Evolutionary conservation across 1,140 invertebrate genomes (phyloP).

Genomic region (Drosophila erecta): DNA sequence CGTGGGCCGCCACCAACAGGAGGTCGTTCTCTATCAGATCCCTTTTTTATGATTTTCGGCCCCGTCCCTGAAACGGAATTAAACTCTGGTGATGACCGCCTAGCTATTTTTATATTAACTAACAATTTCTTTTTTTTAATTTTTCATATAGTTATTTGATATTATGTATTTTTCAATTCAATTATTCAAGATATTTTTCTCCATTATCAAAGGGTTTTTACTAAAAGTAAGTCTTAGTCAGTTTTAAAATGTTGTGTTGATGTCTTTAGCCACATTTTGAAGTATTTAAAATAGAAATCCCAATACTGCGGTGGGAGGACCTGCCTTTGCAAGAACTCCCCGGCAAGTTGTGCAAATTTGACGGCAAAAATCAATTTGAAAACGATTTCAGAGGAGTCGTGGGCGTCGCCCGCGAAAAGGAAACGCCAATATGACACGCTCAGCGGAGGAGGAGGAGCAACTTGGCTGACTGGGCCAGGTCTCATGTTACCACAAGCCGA

Average conservation of each 20-base stretch:
- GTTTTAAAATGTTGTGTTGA: no score
- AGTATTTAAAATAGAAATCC: background rate
- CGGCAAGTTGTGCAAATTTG: slow-evolving; percentile 75
- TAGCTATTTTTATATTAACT: background rate
- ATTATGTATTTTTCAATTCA: no score
- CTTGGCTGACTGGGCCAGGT: slow-evolving; percentile 31
- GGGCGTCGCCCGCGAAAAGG: slow-evolving; percentile 73
- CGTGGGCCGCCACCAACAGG: slow-evolving; percentile 13
- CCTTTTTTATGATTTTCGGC: slow-evolving; percentile 1
- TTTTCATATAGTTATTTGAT: no score
- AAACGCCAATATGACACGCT: slow-evolving; percentile 82
- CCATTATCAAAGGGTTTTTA: no score
- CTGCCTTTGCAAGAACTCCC: slow-evolving; percentile 38
- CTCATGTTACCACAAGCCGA: slow-evolving; percentile 48
- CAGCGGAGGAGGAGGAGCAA: slow-evolving; percentile 49
- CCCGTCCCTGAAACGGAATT: background rate
- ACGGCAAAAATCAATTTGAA: slow-evolving; percentile 81
- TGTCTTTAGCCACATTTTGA: background rate
- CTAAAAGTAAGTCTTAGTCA: no score
- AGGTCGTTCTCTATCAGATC: slow-evolving; percentile 9
- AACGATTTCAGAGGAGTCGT: slow-evolving; percentile 76
- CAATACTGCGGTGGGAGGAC: slow-evolving; percentile 12
- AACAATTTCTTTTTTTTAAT: background rate
- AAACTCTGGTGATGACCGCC: background rate
- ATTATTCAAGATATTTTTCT: no score